Percentiles rank a stretch among this genome's conserved stretches.
phyloP scores from a whole-genome alignment of 2,888 invertebrate genomes.

The Altica lythri region DNA sequence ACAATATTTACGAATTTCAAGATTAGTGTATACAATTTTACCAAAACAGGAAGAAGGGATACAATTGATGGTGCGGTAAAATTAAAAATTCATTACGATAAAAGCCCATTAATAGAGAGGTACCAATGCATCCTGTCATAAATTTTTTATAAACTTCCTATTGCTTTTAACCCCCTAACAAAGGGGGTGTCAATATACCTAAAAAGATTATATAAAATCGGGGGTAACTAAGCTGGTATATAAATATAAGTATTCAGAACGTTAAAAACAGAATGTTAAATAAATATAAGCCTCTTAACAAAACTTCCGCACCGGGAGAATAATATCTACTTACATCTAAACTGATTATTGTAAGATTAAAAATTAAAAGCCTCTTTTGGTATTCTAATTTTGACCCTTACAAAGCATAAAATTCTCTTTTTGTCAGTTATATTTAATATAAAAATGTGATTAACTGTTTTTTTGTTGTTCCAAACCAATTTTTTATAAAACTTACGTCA shows the following conservation, averaged over 20 bases:
- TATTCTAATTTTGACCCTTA: too few relatives aligned
- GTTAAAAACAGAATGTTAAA: slow-evolving; percentile 41
- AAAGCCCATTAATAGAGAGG: slow-evolving; percentile 28
- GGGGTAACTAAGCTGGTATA: too few relatives aligned
- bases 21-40: too few relatives aligned
- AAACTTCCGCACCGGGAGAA: slow-evolving; percentile 32
- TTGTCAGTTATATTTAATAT: too few relatives aligned
- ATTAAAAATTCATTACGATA: slow-evolving; percentile 30
- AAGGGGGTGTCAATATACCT: too few relatives aligned
- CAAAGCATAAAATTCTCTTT: too few relatives aligned
- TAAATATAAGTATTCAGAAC: slow-evolving; percentile 32
- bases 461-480: too few relatives aligned
- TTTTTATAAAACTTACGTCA: too few relatives aligned
- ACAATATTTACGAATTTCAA: too few relatives aligned
- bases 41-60: slow-evolving; percentile 24
- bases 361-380: slow-evolving; percentile 37
- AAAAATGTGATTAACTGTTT: too few relatives aligned
- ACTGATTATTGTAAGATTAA: slow-evolving; percentile 37
- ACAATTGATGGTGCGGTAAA: slow-evolving; percentile 27
- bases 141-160: slow-evolving; percentile 26
- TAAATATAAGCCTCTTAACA: slow-evolving; percentile 39
- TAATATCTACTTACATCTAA: slow-evolving; percentile 30
- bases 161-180: too few relatives aligned
- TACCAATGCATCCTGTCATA: slow-evolving; percentile 25
- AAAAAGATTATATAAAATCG: too few relatives aligned